Evolutionary conservation across 2,113 vertebrate genomes (phyloP), one percentile per base, ranked within the genome.

Genomic region (Coturnix japonica): DNA sequence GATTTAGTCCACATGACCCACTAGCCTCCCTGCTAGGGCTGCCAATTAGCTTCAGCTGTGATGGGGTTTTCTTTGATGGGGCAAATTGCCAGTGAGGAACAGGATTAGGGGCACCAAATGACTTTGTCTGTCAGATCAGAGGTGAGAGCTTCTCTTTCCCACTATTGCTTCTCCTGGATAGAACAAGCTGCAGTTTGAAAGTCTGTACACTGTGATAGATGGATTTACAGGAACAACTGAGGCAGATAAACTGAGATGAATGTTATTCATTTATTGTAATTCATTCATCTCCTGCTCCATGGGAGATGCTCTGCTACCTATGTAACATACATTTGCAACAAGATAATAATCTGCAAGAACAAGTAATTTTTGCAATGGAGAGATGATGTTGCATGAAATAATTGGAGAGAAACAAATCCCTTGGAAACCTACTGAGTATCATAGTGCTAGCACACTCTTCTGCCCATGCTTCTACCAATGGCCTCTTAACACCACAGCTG

Each of bases 1-100:
- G 78, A 77, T 89, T 88, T 12, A 77, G 60, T 25, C 91, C 80
- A 66, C 47, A 19, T 30, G 15, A 74, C 67, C 89, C 90, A 41
- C 71, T 63, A 79, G 87, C 56, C 76, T 90, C 67, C 73, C 92
- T 92, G 67, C 51, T 25, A 37, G 88, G 85, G 21, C 80, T 91
- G 91, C 82, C 89, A 81, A 69, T 82, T 85, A 83, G 13, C 44
- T 54, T 59, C 82, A 81, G 51, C 15, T 43, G 60, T 79, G 72
- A 76, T 0, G 79, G 37, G 17, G 30, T 87, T 93, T 89, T 57
- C 91, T 67, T 37, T 1, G 0, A 73, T 1, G 63, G 56, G 66
- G 84, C 47, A 66, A 85, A 51, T 14, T 41, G 59, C 77, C 67
- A 28, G 13, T 0, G 2, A 73, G 53, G 35, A 91, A 44, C 26